Evolutionary conservation across 1,140 invertebrate species (phyloP), one percentile per base, ranked within the genome.

Genomic region (Arion vulgaris): DNA sequence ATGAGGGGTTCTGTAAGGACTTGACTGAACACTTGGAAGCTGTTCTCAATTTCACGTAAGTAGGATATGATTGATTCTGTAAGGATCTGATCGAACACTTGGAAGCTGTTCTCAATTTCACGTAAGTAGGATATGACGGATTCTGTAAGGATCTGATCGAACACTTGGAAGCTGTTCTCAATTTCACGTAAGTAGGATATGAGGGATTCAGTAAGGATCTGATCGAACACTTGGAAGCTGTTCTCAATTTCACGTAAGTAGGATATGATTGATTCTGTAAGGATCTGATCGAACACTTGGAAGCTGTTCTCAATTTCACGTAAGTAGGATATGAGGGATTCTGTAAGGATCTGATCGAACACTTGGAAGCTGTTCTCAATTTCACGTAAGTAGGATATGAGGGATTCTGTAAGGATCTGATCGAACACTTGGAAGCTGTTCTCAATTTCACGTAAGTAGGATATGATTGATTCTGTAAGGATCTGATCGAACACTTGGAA

Each of bases 391-490:
- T n/a, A 34, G 51, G 11, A 68, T 13, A 34, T 34, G 66, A 28
- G n/a, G 9, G 26, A 13, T 9, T 68, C 26, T 68, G 26, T 11
- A 28, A n/a, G 26, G 9, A n/a, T 1, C 36, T 87, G 26, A 77
- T 87, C 1, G 28, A 77, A 13, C 82, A 87, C 41, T 41, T 87
- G 66, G 51, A 83, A 17, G 68, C 23, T 28, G n/a, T 57, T 7
- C 80, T 87, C 19, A 87, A 87, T 66, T 87, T 87, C 72, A 86
- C 81, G 86, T 87, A 76, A 84, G 75, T n/a, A 34, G 51, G 11
- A 68, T 13, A 34, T 34, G 66, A 28, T 9, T 26, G 26, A 13
- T 9, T 68, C 26, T 68, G 26, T 11, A 28, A n/a, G 26, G 9
- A n/a, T 1, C 36, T 87, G 26, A 77, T 87, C 1, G 28, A 77